Base-by-base conservation (phyloP, 2,888 invertebrate genomes). In the Andrena praecox region DNA sequence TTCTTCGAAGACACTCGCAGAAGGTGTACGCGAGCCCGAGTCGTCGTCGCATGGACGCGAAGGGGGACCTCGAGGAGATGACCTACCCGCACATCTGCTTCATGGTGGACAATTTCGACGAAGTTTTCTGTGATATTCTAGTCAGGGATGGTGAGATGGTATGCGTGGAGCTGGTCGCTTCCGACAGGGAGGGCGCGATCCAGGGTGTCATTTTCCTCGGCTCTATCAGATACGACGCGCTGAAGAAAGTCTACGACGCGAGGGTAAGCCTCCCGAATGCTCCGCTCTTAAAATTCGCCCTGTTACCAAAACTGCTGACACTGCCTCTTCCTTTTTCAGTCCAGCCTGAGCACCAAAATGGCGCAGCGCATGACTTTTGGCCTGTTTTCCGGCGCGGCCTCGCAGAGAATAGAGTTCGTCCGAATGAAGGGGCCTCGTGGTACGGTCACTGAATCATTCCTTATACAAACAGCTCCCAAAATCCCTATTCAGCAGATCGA, bases 11-110 rank as follows among this genome's bases (percentile, higher is more conserved):
- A 85, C 94, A 94, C 70, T 94, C 94, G 69, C 94, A 96, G 95
- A 96, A 96, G 94, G 99, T 99, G 56, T 99, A 99, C 95, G 99
- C 99, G 29, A 99, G 99, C 63, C 99, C 99, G 8, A 99, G 99
- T 94, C 96, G 98, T 70, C 95, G 99, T 92, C 96, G 98, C 94
- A 99, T 99, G 99, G 98, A 99, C 94, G 98, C 98, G 12, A 99
- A 99, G 94, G 99, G 99, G 59, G 99, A 99, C 92, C 97, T 98
- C 73, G 99, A 99, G 94, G 99, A 99, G 95, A 99, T 99, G 94
- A 99, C 99, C 59, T 99, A 99, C 95, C 99, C 99, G 2, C 98
- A 99, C 95, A 98, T 99, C 91, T 99, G 99, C 95, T 99, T 99
- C 95, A 99, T 99, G 97, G 99, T 99, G 81, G 99, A 99, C 95